phyloP scores from a whole-genome alignment of 2,888 invertebrate genomes.

The Beris chalybata region DNA sequence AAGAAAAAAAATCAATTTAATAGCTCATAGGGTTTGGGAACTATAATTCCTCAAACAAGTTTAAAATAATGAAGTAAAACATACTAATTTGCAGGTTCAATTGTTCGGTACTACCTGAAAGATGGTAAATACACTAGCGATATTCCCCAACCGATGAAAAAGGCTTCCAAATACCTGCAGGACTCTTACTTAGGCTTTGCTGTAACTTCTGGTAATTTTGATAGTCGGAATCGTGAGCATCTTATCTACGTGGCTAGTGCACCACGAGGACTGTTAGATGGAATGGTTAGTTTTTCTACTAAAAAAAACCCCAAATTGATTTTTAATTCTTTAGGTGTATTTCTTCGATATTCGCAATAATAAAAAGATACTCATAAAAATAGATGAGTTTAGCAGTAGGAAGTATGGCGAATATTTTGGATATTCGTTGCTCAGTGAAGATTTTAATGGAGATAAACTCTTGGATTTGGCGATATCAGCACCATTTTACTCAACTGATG shows the following conservation, averaged over 20 bases:
- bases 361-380: constrained; percentile 45
- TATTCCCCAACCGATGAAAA: constrained; percentile 51
- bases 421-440: constrained; percentile 63
- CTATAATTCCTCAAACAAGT: too few relatives aligned
- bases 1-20: too few relatives aligned
- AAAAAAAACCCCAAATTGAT: background rate
- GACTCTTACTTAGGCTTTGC: constrained; percentile 56
- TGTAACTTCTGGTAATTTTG: constrained; percentile 53
- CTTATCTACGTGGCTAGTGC: constrained; percentile 53
- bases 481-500: constrained; percentile 56
- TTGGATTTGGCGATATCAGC: constrained; percentile 69
- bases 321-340: constrained; percentile 44
- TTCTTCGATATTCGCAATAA: constrained; percentile 47
- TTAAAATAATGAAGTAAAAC: too few relatives aligned
- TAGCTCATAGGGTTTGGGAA: too few relatives aligned
- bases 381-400: constrained; percentile 57
- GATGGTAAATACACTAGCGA: constrained; percentile 45
- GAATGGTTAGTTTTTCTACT: background rate
- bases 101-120: constrained; percentile 49
- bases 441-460: constrained; percentile 64
- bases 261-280: constrained; percentile 49
- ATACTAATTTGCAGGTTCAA: constrained; percentile 43
- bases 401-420: constrained; percentile 70
- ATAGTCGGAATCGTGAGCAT: constrained; percentile 45
- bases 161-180: constrained; percentile 47